Conservation (phyloP, 2,888 invertebrate species). For the Malacosoma neustria region DNA sequence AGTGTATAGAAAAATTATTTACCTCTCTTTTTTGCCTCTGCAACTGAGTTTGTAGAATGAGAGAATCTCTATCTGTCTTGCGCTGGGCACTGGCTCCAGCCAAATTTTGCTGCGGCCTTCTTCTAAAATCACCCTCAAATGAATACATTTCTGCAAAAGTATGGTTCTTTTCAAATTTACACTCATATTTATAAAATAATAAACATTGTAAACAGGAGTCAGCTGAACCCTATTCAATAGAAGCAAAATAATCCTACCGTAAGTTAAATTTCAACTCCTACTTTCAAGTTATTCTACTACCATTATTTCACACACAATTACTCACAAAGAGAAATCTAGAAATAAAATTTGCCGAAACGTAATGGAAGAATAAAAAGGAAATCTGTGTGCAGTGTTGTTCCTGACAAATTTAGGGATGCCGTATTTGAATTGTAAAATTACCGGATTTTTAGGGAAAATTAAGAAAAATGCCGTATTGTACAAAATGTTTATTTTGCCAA, state of each 20-base stretch:
- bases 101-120: conserved; percentile 91
- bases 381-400: no score
- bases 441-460: no score
- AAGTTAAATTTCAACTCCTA: no score
- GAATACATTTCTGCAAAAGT: conserved; percentile 73
- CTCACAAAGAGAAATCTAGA: conserved; percentile 8
- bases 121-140: conserved; percentile 93
- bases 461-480: no score
- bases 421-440: no score
- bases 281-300: not conserved
- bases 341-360: not conserved
- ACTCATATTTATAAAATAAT: conserved; percentile 12
- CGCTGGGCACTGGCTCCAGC: conserved; percentile 88
- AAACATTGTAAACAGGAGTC: conserved; percentile 43
- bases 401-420: no score
- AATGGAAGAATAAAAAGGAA: not conserved
- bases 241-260: not conserved
- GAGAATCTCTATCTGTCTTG: conserved; percentile 78
- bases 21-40: conserved; percentile 93
- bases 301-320: conserved; percentile 10
- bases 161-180: conserved; percentile 5
- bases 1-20: no score
- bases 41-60: conserved; percentile 87
- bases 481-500: no score
- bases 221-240: conserved; percentile 32